Evolutionary conservation across 2,797 vertebrate genomes (phyloP).

Genomic region (Sebastes iracundus): DNA sequence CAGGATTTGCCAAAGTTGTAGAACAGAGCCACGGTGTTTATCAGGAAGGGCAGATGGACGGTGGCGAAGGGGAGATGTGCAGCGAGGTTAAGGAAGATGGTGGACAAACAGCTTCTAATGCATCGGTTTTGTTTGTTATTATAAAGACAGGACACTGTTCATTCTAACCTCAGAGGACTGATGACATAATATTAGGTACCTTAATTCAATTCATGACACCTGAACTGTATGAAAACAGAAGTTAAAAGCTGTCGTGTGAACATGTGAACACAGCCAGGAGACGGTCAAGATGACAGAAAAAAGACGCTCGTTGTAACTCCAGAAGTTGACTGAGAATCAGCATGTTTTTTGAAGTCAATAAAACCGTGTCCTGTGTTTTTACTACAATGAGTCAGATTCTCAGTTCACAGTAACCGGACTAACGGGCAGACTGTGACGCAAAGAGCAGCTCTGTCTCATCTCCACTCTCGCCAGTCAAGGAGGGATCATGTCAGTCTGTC

Average conservation of each 20-base stretch:
- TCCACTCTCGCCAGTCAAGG: not conserved
- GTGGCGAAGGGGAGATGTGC: slow-evolving; percentile 95
- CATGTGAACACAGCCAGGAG: no score
- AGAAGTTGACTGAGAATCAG: not conserved
- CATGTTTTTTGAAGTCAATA: not conserved
- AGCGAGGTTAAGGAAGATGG: slow-evolving; percentile 85
- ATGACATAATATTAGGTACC: no score
- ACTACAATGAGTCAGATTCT: not conserved
- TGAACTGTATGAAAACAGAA: no score
- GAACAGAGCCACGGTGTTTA: slow-evolving; percentile 95
- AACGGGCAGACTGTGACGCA: not conserved
- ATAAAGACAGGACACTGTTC: not conserved
- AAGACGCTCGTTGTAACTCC: no score
- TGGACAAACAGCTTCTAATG: no score
- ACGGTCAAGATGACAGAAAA: no score
- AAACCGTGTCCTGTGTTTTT: not conserved
- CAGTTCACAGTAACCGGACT: not conserved
- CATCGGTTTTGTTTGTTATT: not conserved
- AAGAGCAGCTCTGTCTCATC: not conserved
- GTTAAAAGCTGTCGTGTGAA: no score
- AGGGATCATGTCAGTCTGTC: no score
- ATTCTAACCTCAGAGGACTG: not conserved
- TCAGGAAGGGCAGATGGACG: slow-evolving; percentile 95
- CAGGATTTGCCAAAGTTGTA: slow-evolving; percentile 99
- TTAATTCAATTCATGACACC: no score